These are phyloP conservation scores for Entelurus aequoreus DNA, from an alignment of 2,113 vertebrate genomes.

Conservation along the genomic window DNA sequence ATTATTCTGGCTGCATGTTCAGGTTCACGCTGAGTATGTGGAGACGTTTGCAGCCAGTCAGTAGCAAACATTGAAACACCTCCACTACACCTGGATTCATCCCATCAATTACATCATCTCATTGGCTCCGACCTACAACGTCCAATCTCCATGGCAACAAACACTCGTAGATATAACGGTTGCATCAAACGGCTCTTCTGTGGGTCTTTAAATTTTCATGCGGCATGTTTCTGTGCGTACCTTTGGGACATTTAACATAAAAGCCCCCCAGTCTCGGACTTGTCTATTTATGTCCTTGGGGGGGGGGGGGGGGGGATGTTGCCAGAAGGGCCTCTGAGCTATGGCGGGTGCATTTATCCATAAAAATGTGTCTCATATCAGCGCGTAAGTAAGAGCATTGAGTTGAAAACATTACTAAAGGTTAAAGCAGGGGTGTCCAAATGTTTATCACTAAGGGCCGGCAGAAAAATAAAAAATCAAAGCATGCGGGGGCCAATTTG, in stretches of 20 bases:
- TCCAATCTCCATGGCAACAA: constrained; percentile 44
- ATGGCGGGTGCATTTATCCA: not conserved
- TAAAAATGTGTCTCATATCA: not conserved
- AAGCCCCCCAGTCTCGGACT: constrained; percentile 29
- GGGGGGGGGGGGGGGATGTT: constrained; percentile 4
- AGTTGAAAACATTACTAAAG: too few relatives aligned
- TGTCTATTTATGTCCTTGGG: constrained; percentile 34
- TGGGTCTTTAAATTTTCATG: constrained; percentile 50
- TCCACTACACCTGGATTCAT: constrained; percentile 23
- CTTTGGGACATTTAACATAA: constrained; percentile 43
- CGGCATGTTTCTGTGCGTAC: constrained; percentile 4
- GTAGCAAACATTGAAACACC: constrained; percentile 17
- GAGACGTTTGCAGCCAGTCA: constrained; percentile 18
- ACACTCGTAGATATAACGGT: constrained; percentile 21
- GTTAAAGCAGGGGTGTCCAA: too few relatives aligned
- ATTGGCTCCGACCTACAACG: constrained; percentile 25
- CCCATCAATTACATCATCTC: constrained; percentile 31
- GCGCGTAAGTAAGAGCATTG: too few relatives aligned
- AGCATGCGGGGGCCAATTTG: too few relatives aligned
- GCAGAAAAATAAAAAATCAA: too few relatives aligned
- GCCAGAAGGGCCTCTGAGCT: constrained; percentile 9
- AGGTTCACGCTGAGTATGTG: constrained; percentile 2
- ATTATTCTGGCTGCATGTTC: not conserved
- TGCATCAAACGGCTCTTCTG: constrained; percentile 41
- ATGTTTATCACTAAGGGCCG: too few relatives aligned